Percentiles rank a stretch among this genome's conserved stretches.
These are phyloP conservation scores for Xenus cinereus DNA, from an alignment of 2,113 vertebrate genomes.

Conservation along the genomic window DNA sequence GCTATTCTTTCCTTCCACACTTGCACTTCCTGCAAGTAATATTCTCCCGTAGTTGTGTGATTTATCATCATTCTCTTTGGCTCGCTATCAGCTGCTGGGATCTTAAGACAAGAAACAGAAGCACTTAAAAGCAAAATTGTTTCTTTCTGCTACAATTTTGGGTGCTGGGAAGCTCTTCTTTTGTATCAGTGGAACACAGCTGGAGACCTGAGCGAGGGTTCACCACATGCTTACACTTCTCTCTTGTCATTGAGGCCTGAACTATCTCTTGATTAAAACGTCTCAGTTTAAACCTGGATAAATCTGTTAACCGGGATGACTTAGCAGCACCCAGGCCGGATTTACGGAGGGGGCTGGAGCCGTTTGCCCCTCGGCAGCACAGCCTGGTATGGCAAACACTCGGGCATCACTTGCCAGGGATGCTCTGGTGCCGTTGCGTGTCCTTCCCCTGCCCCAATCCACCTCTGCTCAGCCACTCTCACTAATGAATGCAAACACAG, in stretches of 20 bases:
- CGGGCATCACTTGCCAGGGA: not conserved
- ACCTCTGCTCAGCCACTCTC: not conserved
- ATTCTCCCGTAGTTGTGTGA: not conserved
- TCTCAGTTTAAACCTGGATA: not conserved
- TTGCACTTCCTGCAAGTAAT: not conserved
- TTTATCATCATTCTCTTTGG: not conserved
- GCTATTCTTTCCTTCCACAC: not conserved
- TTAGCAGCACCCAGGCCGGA: not conserved
- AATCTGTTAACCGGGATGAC: not conserved
- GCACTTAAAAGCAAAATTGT: not conserved
- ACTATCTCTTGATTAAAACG: not conserved
- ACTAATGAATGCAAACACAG: not conserved
- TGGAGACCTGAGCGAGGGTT: not conserved
- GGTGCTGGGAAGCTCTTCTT: constrained; percentile 2
- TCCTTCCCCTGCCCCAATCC: not conserved
- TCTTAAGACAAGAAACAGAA: constrained; percentile 16
- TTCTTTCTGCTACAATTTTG: not conserved
- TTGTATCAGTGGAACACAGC: not conserved
- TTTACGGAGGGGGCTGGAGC: not conserved
- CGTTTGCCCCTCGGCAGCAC: not conserved
- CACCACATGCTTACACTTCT: not conserved
- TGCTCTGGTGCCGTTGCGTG: not conserved
- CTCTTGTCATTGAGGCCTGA: not conserved
- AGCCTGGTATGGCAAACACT: not conserved
- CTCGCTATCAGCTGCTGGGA: not conserved